Conservation (phyloP, 2,797 vertebrate species). For the Sphenopsis melanotis region DNA sequence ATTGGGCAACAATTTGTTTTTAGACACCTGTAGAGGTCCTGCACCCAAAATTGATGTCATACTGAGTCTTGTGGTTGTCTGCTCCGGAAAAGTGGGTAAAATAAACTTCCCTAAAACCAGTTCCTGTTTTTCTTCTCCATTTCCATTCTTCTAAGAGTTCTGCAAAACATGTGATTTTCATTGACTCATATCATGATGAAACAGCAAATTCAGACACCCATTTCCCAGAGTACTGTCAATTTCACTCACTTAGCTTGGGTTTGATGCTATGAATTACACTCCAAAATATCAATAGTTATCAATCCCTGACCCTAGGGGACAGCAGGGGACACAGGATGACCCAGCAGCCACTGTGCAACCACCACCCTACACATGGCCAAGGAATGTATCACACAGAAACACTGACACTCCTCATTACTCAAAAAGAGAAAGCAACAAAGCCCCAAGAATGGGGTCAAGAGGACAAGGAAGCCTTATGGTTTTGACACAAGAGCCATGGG, state of each 20-base stretch:
- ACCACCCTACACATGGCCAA: background rate
- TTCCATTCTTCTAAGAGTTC: background rate
- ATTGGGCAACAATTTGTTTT: background rate
- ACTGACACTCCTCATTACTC: background rate
- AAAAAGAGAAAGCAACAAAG: background rate
- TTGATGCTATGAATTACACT: background rate
- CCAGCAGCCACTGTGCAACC: background rate
- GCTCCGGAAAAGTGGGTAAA: background rate
- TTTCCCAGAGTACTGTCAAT: background rate
- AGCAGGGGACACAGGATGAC: background rate
- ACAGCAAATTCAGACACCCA: background rate
- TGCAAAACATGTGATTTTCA: background rate
- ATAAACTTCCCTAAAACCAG: slow-evolving; percentile 24
- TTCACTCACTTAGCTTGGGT: background rate
- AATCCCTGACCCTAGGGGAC: background rate
- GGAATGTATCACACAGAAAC: background rate
- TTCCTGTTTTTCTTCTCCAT: slow-evolving; percentile 46
- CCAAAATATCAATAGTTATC: background rate
- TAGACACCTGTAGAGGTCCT: background rate
- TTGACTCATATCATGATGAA: slow-evolving; percentile 20
- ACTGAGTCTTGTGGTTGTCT: slow-evolving; percentile 32
- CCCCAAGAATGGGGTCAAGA: background rate
- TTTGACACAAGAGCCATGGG: background rate
- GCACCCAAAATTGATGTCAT: background rate
- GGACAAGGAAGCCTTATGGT: background rate